Base-by-base conservation (phyloP, 2,888 invertebrate genomes). In the Melanophora roralis region DNA sequence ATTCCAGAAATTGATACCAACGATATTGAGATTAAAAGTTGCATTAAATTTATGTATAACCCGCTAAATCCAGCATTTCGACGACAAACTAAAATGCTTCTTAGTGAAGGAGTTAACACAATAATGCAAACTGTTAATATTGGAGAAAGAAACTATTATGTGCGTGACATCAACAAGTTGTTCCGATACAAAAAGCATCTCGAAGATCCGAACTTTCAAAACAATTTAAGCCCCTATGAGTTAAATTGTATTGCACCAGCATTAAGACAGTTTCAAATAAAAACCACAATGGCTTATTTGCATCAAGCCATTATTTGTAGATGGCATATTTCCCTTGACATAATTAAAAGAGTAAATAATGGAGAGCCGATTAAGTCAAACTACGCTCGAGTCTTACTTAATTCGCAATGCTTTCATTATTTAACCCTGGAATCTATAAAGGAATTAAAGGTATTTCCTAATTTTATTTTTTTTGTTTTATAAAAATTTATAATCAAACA, bases 141-240 rank as follows among this genome's bases (percentile, higher is more conserved):
- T 14, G 45, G 19, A 21, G 77, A 78, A 55, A 32, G 16, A 9
- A 78, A 68, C 16, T 78, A 68, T 36, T 55, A 36, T n/a, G 11
- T 14, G 11, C 64, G 57, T n/a, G 45, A 78, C 38, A 57, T 68
- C 7, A 64, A 36, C 12, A 68, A 73, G 14, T 16, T 73, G 40
- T 62, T 78, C 34, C 21, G 55, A 12, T 73, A 62, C n/a, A 68
- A 73, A 62, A 73, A 68, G 43, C 62, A 72, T 0, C 62, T 78
- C 14, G 53, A 68, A 40, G 62, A 62, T 34, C 47, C 34, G 0
- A 68, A 57, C 43, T 78, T 73, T 60, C 73, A 68, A 38, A 73
- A 62, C 4, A 4, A 19, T 34, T 23, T 73, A 21, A 19, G 7
- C 11, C 16, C 32, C 1, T 4, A 14, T 7, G 60, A 77, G 32